A percentile compares a stretch with the other conserved stretches of the same genome.
These are phyloP conservation scores for Holothuria glaberrima DNA, from an alignment of 35 echinoderm and acorn worm species.

Conservation along the genomic window DNA sequence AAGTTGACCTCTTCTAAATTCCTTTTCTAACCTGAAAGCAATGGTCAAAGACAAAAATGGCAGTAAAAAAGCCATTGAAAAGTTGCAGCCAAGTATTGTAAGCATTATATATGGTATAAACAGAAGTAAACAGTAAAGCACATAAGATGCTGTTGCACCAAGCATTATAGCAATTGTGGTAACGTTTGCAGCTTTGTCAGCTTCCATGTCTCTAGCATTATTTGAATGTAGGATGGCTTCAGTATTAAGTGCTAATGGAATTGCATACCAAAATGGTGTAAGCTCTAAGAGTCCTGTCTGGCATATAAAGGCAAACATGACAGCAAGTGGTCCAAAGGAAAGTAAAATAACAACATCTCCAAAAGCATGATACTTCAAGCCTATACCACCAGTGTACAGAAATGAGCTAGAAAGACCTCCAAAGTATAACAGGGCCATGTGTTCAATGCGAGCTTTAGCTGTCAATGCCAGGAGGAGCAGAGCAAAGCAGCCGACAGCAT, in stretches of 20 bases:
- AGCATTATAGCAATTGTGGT: slow-evolving; percentile 88
- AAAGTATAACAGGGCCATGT: slow-evolving; percentile 93
- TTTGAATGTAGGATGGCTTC: slow-evolving; percentile 97
- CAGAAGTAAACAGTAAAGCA: slow-evolving; percentile 72
- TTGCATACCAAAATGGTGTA: slow-evolving; percentile 80
- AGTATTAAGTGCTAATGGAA: slow-evolving; percentile 89
- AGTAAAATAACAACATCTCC: slow-evolving; percentile 88
- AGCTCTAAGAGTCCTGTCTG: slow-evolving; percentile 74
- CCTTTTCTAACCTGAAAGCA: slow-evolving; percentile 89
- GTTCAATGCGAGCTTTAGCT: slow-evolving; percentile 91
- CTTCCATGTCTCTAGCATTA: slow-evolving; percentile 86
- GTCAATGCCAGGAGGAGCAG: slow-evolving; percentile 44
- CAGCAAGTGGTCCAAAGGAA: slow-evolving; percentile 92
- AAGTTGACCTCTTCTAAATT: slow-evolving; percentile 75
- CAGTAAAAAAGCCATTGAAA: slow-evolving; percentile 63
- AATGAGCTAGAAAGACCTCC: slow-evolving; percentile 91
- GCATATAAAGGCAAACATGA: slow-evolving; percentile 86
- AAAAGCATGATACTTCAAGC: slow-evolving; percentile 89
- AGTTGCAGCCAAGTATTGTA: slow-evolving; percentile 79
- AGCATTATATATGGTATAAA: slow-evolving; percentile 91
- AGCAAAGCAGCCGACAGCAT: slow-evolving; percentile 80
- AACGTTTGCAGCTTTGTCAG: slow-evolving; percentile 76
- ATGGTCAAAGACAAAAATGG: slow-evolving; percentile 83
- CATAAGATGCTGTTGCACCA: slow-evolving; percentile 81
- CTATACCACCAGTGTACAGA: slow-evolving; percentile 94